Base-by-base conservation (phyloP, 2,888 invertebrate species). In the Hyles lineata region DNA sequence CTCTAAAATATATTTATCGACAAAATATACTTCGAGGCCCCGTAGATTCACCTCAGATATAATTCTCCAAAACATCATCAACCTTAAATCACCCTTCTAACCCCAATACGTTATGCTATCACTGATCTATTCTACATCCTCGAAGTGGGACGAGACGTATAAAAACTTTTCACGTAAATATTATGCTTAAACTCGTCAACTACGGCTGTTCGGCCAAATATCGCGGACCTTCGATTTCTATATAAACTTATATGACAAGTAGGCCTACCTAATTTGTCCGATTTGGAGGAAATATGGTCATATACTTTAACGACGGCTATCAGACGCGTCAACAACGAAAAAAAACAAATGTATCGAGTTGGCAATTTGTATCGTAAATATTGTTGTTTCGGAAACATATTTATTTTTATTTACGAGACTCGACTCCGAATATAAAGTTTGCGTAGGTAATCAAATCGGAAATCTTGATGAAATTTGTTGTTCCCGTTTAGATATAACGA, bases 101-200 rank as follows among this genome's bases (percentile, higher is more conserved):
- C 67, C 67, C 43, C 50, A 50, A 67, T 67, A 67, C 50, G 67
- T 67, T 67, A 17, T 1, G 67, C 67, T 67, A 67, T 67, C 67
- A 43, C 8, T 67, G 67, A 67, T 67, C 67, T 67, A 67, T 67
- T 67, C 67, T 15, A 50, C 67, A 67, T 67, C 43, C 43, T 67
- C 67, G 43, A 67, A 67, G 50, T 67, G 50, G 67, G 67, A 7
- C 67, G 67, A 17, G 67, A 67, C 67, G 43, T 50, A 67, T 23
- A 63, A 63, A 63, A 67, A 67, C 67, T 67, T 67, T 67, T 67
- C 67, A 67, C 67, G 67, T 67, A 67, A 67, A 67, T 67, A 67
- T 67, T 67, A 50, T 67, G 17, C 67, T 67, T 67, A 67, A 50
- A 67, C 67, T 67, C 67, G 43, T 50, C 67, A 67, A 67, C 50